Evolutionary conservation across 2,888 invertebrate species (phyloP).

Genomic region (Ochropleura leucogaster): DNA sequence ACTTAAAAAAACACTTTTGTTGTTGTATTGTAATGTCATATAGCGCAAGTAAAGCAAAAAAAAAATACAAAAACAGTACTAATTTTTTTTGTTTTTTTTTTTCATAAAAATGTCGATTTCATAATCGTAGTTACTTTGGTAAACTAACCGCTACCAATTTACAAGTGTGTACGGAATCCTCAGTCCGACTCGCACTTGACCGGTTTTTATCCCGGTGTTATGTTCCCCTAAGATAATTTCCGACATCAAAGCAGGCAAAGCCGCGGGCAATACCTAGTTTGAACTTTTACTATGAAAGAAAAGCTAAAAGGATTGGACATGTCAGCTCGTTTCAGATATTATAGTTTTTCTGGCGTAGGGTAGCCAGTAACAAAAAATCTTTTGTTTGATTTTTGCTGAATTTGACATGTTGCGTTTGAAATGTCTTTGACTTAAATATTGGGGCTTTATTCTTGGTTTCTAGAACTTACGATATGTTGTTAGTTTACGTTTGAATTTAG

Average conservation of each 20-base stretch:
- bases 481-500: not conserved
- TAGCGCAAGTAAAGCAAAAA: too few relatives aligned
- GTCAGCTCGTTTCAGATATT: constrained; percentile 38
- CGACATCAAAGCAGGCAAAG: not conserved
- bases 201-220: not conserved
- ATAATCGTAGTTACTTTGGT: too few relatives aligned
- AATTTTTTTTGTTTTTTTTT: too few relatives aligned
- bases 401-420: not conserved
- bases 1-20: too few relatives aligned
- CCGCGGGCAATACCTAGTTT: not conserved
- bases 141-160: too few relatives aligned
- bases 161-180: too few relatives aligned
- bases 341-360: constrained; percentile 29
- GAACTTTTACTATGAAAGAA: constrained; percentile 14
- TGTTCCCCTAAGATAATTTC: not conserved
- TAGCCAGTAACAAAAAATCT: constrained; percentile 31
- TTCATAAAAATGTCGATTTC: too few relatives aligned
- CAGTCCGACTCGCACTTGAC: too few relatives aligned
- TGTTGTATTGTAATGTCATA: too few relatives aligned
- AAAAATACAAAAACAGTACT: too few relatives aligned
- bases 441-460: not conserved
- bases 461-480: not conserved
- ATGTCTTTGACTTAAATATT: constrained; percentile 21
- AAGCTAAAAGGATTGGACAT: constrained; percentile 25
- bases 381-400: constrained; percentile 42